Evolutionary conservation across 2,113 vertebrate species (phyloP), one percentile per base, ranked within the genome.

Genomic region (Cromileptes altivelis): DNA sequence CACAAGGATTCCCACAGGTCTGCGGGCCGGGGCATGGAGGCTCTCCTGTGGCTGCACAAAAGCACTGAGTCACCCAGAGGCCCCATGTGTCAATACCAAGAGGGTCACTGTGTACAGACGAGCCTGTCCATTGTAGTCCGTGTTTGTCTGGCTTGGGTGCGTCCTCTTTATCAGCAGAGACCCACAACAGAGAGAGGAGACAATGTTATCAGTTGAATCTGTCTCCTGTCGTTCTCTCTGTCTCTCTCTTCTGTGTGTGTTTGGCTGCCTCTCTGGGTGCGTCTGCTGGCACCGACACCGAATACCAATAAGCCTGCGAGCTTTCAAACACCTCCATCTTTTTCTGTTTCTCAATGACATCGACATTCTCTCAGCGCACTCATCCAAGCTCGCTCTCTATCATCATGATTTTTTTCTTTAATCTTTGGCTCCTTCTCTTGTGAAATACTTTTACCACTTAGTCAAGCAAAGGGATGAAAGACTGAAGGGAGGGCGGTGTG

Each of bases 61-160:
- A 90, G 69, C 83, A 61, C 80, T 42, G 91, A 91, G 84, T 92
- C 84, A 87, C 80, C 60, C 88, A 52, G 77, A 88, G 86, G 92
- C 84, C 84, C 80, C 71, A 19, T 81, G 45, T 81, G 70, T 87
- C 83, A 68, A 65, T 70, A 87, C 75, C 42, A 73, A 79, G 67
- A 81, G 85, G 60, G 75, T 82, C 74, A 60, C 23, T 79, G 73
- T 73, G 79, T 49, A 37, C 69, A 61, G 56, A 49, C 62, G 0
- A 15, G 75, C 78, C 75, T 73, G 65, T 84, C 69, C 50, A 69
- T 81, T 86, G 81, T 79, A 8, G 49, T 56, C 63, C 40, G 56
- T 70, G 65, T 88, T 84, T 80, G 21, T 77, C 62, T 80, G 78
- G 57, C 63, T 64, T 25, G 75, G 47, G 33, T 49, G 75, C 80